Percentiles rank a stretch among this genome's conserved stretches.
Evolutionary conservation across 2,888 invertebrate species (phyloP).

Genomic region (Xanthostigma xanthostigma): DNA sequence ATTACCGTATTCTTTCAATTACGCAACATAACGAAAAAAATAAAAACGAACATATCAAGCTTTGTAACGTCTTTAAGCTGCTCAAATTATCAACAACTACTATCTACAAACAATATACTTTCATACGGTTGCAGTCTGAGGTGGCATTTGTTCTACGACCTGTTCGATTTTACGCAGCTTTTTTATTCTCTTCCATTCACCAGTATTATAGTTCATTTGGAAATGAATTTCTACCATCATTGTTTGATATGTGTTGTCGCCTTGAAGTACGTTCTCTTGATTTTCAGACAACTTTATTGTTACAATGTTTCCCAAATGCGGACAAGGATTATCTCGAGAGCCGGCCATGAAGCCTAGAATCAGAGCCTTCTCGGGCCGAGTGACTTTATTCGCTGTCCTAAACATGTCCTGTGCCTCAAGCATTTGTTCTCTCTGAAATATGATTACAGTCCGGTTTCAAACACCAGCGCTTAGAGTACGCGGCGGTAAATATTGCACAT

Average conservation of each 20-base stretch:
- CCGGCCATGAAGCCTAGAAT: constrained; percentile 98
- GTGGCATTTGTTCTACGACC: neutral
- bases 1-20: too few relatives aligned
- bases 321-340: constrained; percentile 93
- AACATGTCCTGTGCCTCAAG: constrained; percentile 97
- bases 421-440: constrained; percentile 82
- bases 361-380: constrained; percentile 90
- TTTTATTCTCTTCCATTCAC: constrained; percentile 92
- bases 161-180: constrained; percentile 65
- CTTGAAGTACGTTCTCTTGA: constrained; percentile 72
- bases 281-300: constrained; percentile 91
- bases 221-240: constrained; percentile 89
- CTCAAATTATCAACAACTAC: too few relatives aligned
- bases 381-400: constrained; percentile 87
- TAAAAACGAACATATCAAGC: too few relatives aligned
- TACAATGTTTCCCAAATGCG: constrained; percentile 90
- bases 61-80: too few relatives aligned
- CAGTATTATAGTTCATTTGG: constrained; percentile 96
- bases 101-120: too few relatives aligned
- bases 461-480: too few relatives aligned
- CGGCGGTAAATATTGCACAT: too few relatives aligned
- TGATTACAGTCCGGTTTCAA: constrained; percentile 6
- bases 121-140: neutral
- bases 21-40: too few relatives aligned
- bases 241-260: constrained; percentile 64